Evolutionary conservation across 2,113 vertebrate species (phyloP), one percentile per base, ranked within the genome.

Genomic region (Lutjanus erythropterus): DNA sequence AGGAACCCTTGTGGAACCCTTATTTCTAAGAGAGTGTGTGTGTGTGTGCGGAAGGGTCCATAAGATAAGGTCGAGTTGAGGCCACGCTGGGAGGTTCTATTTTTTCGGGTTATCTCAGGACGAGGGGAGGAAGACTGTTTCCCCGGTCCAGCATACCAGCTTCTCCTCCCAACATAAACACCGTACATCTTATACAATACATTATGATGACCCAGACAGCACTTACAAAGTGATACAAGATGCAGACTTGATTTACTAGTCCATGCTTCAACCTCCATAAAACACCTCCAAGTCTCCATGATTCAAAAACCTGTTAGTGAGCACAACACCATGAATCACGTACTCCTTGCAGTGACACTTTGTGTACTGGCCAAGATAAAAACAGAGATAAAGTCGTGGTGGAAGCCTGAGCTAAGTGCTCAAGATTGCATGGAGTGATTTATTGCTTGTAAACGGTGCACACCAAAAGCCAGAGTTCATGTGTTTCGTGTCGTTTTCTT

Each of bases 291-390:
- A 76, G 66, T 37, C 27, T 62, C 55, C 62, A 16, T 5, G 7
- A 25, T 0, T 53, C 29, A 33, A 75, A 75, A 71, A 59, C 37
- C 49, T 49, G 35, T 71, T 52, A 23, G 49, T 3, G 60, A 64
- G 55, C 59, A 1, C 69, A 87, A 25, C 78, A 11, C 47, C 58
- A 72, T 87, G 53, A 75, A 85, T 83, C 80, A 71, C 1, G 25
- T 49, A 5, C 37, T 14, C 25, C 7, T 10, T 49, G 58, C 4
- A n/a, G 35, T 46, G 29, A 78, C 76, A 66, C 39, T 67, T 35
- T 71, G 66, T 50, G 12, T 15, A 29, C 58, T 11, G 27, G 58
- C 77, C 27, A 47, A 69, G 78, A 66, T 64, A 75, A 66, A 71
- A 52, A 35, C 42, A 3, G 42, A 71, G 66, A 80, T 71, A 53